Percentiles rank a stretch among this genome's conserved stretches.
phyloP scores from a whole-genome alignment of 1,140 invertebrate species.

The Heliconius hewitsoni region DNA sequence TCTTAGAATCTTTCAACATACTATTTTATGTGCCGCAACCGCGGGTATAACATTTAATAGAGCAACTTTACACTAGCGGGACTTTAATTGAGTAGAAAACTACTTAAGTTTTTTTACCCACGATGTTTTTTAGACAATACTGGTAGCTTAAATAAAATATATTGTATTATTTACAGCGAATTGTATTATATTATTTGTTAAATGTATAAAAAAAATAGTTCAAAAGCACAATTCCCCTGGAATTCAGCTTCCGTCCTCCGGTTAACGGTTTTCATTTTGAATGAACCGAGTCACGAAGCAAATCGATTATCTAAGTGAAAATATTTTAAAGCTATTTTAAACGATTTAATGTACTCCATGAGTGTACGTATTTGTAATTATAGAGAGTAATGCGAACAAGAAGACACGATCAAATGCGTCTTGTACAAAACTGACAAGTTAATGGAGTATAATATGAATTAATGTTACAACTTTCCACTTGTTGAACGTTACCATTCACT shows the following conservation, averaged over 20 bases:
- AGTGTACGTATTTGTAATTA: background rate
- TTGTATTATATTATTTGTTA: background rate
- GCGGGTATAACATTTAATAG: constrained; percentile 21
- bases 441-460: constrained; percentile 6
- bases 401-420: background rate
- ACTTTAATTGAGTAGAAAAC: constrained; percentile 22
- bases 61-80: constrained; percentile 23
- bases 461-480: constrained; percentile 15
- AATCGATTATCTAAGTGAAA: constrained; percentile 29
- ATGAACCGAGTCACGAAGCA: constrained; percentile 28
- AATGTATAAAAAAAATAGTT: background rate
- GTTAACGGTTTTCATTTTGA: constrained; percentile 32
- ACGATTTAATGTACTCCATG: background rate
- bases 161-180: background rate
- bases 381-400: background rate
- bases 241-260: constrained; percentile 28
- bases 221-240: constrained; percentile 32
- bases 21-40: constrained; percentile 4
- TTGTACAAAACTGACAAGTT: background rate
- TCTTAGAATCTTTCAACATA: constrained; percentile 26
- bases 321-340: background rate
- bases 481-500: constrained; percentile 23
- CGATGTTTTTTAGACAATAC: background rate
- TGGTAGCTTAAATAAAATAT: background rate
- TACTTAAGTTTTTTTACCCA: constrained; percentile 16